Base-by-base conservation (phyloP, 1,140 invertebrate genomes). In the Meloidogyne chitwoodi region DNA sequence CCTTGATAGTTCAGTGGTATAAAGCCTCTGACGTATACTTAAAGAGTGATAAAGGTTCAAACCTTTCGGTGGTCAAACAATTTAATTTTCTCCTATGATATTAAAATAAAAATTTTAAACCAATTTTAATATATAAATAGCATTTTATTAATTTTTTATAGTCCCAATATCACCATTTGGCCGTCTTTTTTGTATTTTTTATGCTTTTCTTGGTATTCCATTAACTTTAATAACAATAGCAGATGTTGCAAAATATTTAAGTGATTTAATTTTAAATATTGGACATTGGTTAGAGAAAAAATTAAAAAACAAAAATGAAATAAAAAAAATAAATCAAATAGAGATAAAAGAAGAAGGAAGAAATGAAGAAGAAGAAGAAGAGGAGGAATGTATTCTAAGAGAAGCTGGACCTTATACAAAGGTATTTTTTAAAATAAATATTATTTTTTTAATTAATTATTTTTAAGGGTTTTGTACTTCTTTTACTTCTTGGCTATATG, bases 211-310 rank as follows among this genome's bases (percentile, higher is more conserved):
- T 16, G 81, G 81, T 19, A 84, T 84, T 63, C 83, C 83, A 0
- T 56, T 84, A n/a, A 82, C 81, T 26, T 65, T 82, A 16, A 84
- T 82, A 2, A 83, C 81, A 71, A 82, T 82, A n/a, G 81, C 81
- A 0, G 81, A 82, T 41, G 72, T 82, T 6, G 81, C 81, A 10
- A 82, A 82, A 69, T 82, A 84, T 62, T 84, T 82, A n/a, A 24
- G 62, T 64, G 73, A 74, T 69, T 41, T 74, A 22, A 67, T 67
- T 74, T 38, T 74, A 27, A 56, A 41, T 44, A 44, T 44, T 26
- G 73, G 41, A 19, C 24, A 73, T 63, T 73, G 70, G 70, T n/a
- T 73, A 29, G 56, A 56, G 44, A 64, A 73, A 16, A 41, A 65
- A 41, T 29, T 56, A 19, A 65, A 67, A 16, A 27, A 31, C 11